These are phyloP conservation scores for Phrixothrix hirtus DNA, from an alignment of 2,888 invertebrate species.

Conservation along the genomic window DNA sequence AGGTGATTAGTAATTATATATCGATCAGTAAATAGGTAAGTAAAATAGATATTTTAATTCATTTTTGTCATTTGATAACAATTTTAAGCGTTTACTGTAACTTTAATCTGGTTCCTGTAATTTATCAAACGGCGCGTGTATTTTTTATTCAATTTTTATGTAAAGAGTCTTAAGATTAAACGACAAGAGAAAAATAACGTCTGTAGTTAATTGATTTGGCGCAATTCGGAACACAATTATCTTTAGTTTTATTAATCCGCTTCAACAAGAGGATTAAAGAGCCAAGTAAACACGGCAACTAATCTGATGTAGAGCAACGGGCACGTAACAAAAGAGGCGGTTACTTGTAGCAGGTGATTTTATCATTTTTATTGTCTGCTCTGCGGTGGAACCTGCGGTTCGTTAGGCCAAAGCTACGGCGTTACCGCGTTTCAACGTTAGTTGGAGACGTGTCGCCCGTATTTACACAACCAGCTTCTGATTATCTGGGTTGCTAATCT, in stretches of 20 bases:
- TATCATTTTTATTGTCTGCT: slow-evolving; percentile 41
- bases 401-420: slow-evolving; percentile 38
- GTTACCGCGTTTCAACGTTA: slow-evolving; percentile 25
- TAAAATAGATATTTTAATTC: not conserved
- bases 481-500: slow-evolving; percentile 45
- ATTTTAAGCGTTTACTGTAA: no score
- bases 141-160: not conserved
- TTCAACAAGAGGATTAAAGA: slow-evolving; percentile 32
- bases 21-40: not conserved
- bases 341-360: slow-evolving; percentile 37
- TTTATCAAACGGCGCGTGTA: no score
- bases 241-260: slow-evolving; percentile 19
- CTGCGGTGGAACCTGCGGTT: slow-evolving; percentile 39
- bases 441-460: slow-evolving; percentile 42
- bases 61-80: not conserved
- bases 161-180: no score
- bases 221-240: not conserved
- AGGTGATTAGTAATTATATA: not conserved
- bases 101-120: no score
- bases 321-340: slow-evolving; percentile 28
- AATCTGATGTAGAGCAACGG: slow-evolving; percentile 30
- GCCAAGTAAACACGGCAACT: slow-evolving; percentile 23
- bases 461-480: slow-evolving; percentile 43
- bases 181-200: no score
- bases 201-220: not conserved